These are phyloP conservation scores for Netelia virgata DNA, from an alignment of 2,888 invertebrate genomes.

Conservation along the genomic window DNA sequence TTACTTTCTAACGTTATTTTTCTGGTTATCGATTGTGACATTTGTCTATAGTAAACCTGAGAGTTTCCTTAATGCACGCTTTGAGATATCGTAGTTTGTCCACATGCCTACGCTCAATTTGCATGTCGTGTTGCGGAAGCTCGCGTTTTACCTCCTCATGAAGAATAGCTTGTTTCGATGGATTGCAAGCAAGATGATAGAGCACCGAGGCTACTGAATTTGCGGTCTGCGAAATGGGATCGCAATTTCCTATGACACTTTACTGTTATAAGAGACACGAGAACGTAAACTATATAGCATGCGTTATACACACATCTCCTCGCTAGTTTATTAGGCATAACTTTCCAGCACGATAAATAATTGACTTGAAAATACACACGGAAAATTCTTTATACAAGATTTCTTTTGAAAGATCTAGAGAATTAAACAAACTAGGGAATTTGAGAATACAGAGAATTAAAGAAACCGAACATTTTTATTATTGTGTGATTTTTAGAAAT, in stretches of 20 bases:
- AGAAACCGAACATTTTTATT: too few relatives aligned
- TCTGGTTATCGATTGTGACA: conserved; percentile 20
- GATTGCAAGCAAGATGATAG: conserved; percentile 90
- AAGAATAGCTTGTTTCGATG: conserved; percentile 88
- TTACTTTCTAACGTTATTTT: not conserved
- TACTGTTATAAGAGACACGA: conserved; percentile 13
- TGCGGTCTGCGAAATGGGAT: conserved; percentile 88
- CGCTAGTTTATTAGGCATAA: not conserved
- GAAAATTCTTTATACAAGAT: conserved; percentile 13
- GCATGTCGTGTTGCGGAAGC: conserved; percentile 85
- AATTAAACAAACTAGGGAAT: too few relatives aligned
- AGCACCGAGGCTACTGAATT: conserved; percentile 91
- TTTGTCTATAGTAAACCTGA: conserved; percentile 86
- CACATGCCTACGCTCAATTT: conserved; percentile 87
- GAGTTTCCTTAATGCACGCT: conserved; percentile 91
- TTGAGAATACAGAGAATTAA: too few relatives aligned
- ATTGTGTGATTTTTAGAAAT: too few relatives aligned
- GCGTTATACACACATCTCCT: too few relatives aligned
- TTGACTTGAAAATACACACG: not conserved
- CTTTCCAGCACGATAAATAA: conserved; percentile 8
- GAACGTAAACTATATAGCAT: not conserved
- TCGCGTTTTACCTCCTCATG: conserved; percentile 87
- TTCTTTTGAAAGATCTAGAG: too few relatives aligned
- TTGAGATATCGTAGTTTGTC: conserved; percentile 89
- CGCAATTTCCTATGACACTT: conserved; percentile 41